A percentile compares a stretch with the other conserved stretches of the same genome.
Evolutionary conservation across 2,797 vertebrate species (phyloP).

Genomic region (Anas bahamensis): DNA sequence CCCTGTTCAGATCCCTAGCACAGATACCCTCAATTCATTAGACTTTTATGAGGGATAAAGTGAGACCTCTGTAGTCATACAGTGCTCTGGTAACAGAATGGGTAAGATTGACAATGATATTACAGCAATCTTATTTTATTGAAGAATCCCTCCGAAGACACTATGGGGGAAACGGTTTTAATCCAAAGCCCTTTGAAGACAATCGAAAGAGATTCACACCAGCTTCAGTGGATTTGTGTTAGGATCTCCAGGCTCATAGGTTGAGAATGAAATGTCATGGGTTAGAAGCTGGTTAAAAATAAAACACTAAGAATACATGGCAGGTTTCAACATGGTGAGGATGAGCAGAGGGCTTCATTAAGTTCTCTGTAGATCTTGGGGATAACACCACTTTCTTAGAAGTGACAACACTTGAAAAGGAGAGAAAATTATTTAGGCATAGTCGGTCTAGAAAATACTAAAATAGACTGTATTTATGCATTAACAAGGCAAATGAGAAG

Average conservation of each 20-base stretch:
- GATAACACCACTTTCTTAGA: not conserved
- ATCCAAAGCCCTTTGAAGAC: not conserved
- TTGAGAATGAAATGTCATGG: rapidly evolving
- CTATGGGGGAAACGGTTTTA: not conserved
- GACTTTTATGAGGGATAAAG: rapidly evolving
- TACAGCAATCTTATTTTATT: not conserved
- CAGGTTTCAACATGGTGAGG: not conserved
- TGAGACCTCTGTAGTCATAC: not conserved
- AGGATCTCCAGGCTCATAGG: not conserved
- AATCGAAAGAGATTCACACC: not conserved
- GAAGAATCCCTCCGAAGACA: not conserved
- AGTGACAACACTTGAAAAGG: not conserved
- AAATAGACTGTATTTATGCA: not conserved
- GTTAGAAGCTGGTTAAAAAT: not conserved
- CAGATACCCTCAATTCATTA: not conserved
- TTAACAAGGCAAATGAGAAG: not conserved
- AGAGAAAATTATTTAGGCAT: not conserved
- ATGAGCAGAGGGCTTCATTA: not conserved
- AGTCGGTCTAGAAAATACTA: not conserved
- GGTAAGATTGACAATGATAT: not conserved
- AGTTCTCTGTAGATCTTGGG: not conserved
- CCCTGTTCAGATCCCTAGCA: not conserved
- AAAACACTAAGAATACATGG: not conserved
- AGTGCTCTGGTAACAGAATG: not conserved
- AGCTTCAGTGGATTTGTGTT: not conserved